These are phyloP conservation scores for Dorcus parallelipipedus DNA, from an alignment of 2,888 invertebrate species.

Conservation along the genomic window DNA sequence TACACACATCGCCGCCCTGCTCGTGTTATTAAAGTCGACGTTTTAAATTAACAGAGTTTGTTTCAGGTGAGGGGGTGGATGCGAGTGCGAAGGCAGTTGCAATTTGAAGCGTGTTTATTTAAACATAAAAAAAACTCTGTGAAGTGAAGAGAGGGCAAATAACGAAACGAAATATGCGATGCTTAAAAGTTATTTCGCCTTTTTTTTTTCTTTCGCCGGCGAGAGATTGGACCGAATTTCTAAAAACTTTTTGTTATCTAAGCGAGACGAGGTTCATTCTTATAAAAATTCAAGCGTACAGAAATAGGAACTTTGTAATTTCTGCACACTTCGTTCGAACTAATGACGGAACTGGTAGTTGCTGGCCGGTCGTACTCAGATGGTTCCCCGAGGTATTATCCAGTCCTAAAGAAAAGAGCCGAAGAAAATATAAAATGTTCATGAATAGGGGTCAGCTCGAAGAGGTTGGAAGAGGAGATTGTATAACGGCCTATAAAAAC, in stretches of 20 bases:
- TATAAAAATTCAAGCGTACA: slow-evolving; percentile 13
- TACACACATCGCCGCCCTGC: too few species aligned
- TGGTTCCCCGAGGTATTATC: slow-evolving; percentile 38
- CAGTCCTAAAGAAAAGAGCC: slow-evolving; percentile 26
- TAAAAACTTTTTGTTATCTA: neutral
- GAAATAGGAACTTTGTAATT: slow-evolving; percentile 22
- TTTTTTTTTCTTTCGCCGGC: too few species aligned
- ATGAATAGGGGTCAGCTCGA: slow-evolving; percentile 29
- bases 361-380: slow-evolving; percentile 30
- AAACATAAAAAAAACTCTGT: too few species aligned
- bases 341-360: slow-evolving; percentile 36
- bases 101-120: too few species aligned
- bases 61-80: too few species aligned
- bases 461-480: slow-evolving; percentile 16
- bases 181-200: too few species aligned
- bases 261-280: slow-evolving; percentile 1
- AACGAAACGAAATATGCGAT: too few species aligned
- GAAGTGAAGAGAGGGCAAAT: too few species aligned
- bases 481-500: slow-evolving; percentile 16
- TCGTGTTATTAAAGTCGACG: too few species aligned
- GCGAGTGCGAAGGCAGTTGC: too few species aligned
- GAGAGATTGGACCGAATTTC: too few species aligned
- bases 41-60: too few species aligned
- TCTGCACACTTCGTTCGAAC: slow-evolving; percentile 25
- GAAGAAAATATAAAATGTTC: slow-evolving; percentile 30